Conservation (phyloP, 2,797 vertebrate species). For the Pangasius larnaudii region DNA sequence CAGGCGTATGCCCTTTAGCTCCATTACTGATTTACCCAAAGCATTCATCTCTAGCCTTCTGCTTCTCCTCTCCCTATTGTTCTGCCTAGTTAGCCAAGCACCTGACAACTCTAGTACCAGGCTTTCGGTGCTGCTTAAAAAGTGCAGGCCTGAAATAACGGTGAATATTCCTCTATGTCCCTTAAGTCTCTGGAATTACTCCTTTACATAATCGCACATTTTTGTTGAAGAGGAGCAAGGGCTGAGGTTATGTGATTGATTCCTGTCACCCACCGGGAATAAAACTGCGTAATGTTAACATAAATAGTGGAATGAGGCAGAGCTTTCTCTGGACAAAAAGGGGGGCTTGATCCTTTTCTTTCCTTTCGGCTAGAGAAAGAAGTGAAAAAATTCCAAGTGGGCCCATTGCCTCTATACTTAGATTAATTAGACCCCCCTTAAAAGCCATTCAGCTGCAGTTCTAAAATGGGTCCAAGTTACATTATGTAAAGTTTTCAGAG, state of each 20-base stretch:
- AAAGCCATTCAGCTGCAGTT: constrained; percentile 84
- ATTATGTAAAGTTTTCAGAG: constrained; percentile 85
- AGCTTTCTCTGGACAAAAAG: constrained; percentile 65
- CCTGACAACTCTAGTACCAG: constrained; percentile 83
- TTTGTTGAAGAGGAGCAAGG: constrained; percentile 49
- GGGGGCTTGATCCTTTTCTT: constrained; percentile 65
- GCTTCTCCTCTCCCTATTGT: constrained; percentile 84
- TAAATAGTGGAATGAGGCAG: constrained; percentile 70
- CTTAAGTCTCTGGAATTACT: constrained; percentile 26
- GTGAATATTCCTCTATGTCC: constrained; percentile 68
- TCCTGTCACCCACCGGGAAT: constrained; percentile 64
- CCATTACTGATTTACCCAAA: constrained; percentile 96
- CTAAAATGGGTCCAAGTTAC: constrained; percentile 82
- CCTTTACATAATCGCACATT: constrained; percentile 47
- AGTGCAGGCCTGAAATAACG: constrained; percentile 69
- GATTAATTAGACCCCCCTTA: constrained; percentile 89
- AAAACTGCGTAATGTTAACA: constrained; percentile 64
- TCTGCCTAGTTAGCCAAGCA: constrained; percentile 79
- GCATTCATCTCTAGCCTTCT: constrained; percentile 94
- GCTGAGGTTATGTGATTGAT: constrained; percentile 64
- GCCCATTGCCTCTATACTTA: constrained; percentile 88
- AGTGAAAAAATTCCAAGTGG: constrained; percentile 85
- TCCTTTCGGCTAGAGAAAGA: constrained; percentile 76
- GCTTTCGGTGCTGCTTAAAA: constrained; percentile 63
- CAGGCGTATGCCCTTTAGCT: constrained; percentile 94